Evolutionary conservation across 2,113 vertebrate genomes (phyloP).

Genomic region (Clinocottus analis): DNA sequence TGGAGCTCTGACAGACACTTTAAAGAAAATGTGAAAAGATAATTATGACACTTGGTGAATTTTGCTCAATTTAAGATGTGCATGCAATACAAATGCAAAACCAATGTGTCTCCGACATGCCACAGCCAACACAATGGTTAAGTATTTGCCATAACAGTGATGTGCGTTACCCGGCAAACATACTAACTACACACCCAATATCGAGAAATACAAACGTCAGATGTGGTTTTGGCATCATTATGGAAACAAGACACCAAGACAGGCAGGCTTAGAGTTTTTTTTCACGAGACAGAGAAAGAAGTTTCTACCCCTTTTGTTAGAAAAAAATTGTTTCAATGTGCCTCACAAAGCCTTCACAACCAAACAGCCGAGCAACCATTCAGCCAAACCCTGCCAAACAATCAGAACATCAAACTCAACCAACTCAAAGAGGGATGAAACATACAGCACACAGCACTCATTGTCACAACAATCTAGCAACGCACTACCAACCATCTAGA

Average conservation of each 20-base stretch:
- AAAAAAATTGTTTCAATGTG: neutral
- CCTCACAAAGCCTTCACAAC: neutral
- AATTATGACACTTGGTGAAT: neutral
- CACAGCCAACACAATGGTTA: neutral
- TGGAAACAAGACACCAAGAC: neutral
- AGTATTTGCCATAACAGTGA: neutral
- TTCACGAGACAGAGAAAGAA: neutral
- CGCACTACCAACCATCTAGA: neutral
- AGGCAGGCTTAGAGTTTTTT: neutral
- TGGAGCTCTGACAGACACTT: neutral
- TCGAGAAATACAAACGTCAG: neutral
- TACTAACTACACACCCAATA: neutral
- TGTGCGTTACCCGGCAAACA: neutral
- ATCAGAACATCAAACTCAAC: neutral
- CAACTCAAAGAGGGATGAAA: neutral
- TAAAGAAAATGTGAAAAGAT: neutral
- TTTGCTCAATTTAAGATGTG: neutral
- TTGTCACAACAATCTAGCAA: conserved; percentile 4
- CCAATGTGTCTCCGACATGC: neutral
- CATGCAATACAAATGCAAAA: neutral
- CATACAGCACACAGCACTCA: neutral
- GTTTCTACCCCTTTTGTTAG: neutral
- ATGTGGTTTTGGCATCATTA: neutral
- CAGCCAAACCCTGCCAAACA: neutral
- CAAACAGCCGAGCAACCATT: neutral